These are phyloP conservation scores for Meloidogyne hapla DNA, from an alignment of 1,140 invertebrate species.

Conservation along the genomic window DNA sequence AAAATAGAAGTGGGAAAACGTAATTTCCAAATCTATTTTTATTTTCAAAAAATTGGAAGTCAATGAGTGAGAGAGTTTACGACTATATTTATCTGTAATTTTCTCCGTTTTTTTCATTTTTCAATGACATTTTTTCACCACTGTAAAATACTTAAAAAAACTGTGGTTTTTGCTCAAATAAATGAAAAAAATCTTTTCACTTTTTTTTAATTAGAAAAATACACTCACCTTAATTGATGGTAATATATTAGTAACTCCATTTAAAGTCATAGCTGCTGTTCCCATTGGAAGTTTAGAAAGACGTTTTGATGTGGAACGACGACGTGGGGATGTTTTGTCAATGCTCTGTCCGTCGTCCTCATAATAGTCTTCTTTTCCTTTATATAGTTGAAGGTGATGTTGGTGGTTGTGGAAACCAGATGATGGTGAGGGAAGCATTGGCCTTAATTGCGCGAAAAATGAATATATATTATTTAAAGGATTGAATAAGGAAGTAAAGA, in stretches of 20 bases:
- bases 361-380: background rate
- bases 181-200: too few species aligned
- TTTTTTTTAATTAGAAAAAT: background rate
- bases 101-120: too few species aligned
- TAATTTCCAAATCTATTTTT: too few species aligned
- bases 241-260: background rate
- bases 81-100: too few species aligned
- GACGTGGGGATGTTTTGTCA: conserved; percentile 27
- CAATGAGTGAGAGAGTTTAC: too few species aligned
- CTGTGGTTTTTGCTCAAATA: too few species aligned
- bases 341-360: conserved; percentile 14
- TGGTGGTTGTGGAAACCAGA: background rate
- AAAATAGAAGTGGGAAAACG: too few species aligned
- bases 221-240: background rate
- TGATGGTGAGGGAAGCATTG: conserved; percentile 5
- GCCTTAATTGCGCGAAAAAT: background rate
- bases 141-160: too few species aligned
- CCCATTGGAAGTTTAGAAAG: background rate
- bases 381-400: background rate
- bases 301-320: background rate
- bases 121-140: too few species aligned
- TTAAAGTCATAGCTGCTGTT: background rate
- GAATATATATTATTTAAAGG: background rate
- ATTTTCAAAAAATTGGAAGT: too few species aligned
- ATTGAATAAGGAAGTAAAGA: background rate